Evolutionary conservation across 2,113 vertebrate species (phyloP).

Genomic region (Epinephelus lanceolatus): DNA sequence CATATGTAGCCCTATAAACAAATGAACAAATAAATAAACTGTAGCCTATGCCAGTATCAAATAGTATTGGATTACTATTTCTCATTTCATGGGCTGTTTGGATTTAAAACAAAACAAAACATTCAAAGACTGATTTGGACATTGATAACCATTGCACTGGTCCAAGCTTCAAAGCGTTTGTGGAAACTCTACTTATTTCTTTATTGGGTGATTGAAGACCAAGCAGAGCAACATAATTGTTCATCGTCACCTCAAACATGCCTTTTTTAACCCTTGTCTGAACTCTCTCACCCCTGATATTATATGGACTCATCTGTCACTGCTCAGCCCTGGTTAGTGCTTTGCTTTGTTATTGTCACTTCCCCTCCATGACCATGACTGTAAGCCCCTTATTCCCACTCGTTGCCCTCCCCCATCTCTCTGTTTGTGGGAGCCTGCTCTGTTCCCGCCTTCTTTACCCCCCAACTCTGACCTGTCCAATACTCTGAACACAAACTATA

Average conservation of each 20-base stretch:
- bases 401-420: constrained; percentile 36
- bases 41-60: no score
- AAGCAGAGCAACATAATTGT: not conserved
- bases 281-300: constrained; percentile 36
- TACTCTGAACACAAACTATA: not conserved
- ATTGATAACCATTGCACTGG: no score
- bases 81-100: no score
- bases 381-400: constrained; percentile 49
- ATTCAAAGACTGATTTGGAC: no score
- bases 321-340: constrained; percentile 14
- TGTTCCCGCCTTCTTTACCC: not conserved
- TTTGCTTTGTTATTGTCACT: constrained; percentile 44
- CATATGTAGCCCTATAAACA: no score
- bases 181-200: not conserved
- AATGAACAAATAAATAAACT: no score
- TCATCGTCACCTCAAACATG: not conserved
- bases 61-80: no score
- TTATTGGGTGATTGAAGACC: not conserved
- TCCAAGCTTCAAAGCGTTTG: no score
- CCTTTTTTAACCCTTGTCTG: constrained; percentile 16
- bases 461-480: constrained; percentile 9
- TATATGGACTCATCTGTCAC: constrained; percentile 11
- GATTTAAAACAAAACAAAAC: no score
- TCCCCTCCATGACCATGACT: constrained; percentile 42
- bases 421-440: not conserved